Conservation (phyloP, 1,140 invertebrate genomes). For the Drosophila serrata region DNA sequence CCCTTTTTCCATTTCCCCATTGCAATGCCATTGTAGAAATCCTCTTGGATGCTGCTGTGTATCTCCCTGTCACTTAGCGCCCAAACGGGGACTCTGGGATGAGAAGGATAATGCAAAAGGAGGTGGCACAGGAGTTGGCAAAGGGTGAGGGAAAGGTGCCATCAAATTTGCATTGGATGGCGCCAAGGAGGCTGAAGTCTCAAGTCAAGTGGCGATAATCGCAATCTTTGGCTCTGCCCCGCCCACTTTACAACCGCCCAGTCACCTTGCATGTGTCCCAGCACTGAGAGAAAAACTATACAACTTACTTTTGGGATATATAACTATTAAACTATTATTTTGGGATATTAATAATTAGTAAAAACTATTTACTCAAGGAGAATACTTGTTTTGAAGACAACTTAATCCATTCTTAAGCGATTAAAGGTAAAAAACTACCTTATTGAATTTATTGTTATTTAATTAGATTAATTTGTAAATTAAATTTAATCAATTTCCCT, state of each 20-base stretch:
- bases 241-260: constrained; percentile 9
- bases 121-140: neutral
- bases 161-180: constrained; percentile 75
- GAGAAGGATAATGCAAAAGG: neutral
- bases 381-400: too few relatives aligned
- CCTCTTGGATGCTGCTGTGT: constrained; percentile 23
- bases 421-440: too few relatives aligned
- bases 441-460: too few relatives aligned
- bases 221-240: constrained; percentile 45
- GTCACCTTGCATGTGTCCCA: constrained; percentile 9
- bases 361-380: neutral
- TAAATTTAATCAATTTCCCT: neutral
- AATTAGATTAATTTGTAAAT: neutral
- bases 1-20: neutral
- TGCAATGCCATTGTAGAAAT: constrained; percentile 25
- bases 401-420: too few relatives aligned
- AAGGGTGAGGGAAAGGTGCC: constrained; percentile 31
- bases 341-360: neutral
- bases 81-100: constrained; percentile 4
- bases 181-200: constrained; percentile 31
- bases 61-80: constrained; percentile 33
- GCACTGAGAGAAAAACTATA: neutral
- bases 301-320: too few relatives aligned
- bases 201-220: constrained; percentile 79
- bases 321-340: neutral